Conservation (phyloP, 2,113 vertebrate species). For the Pleuronectes platessa region DNA sequence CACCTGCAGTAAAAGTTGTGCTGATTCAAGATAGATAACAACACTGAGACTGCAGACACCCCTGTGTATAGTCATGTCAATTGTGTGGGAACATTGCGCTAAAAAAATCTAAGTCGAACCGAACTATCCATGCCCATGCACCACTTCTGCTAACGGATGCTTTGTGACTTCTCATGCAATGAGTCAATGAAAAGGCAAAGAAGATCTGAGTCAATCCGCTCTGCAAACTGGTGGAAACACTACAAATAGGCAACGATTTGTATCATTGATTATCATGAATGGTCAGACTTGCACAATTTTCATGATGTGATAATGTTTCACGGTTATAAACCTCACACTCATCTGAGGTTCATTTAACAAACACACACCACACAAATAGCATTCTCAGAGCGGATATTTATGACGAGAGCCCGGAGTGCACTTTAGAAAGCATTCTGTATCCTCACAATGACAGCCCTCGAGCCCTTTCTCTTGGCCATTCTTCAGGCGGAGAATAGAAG, state of each 20-base stretch:
- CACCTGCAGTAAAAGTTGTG: neutral
- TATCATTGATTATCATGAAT: slow-evolving; percentile 31
- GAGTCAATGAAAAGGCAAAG: slow-evolving; percentile 1
- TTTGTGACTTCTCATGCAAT: slow-evolving; percentile 19
- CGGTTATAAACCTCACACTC: neutral
- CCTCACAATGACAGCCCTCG: slow-evolving; percentile 17
- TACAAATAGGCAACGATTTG: slow-evolving; percentile 1
- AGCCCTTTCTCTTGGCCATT: slow-evolving; percentile 3
- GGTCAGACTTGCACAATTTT: slow-evolving; percentile 4
- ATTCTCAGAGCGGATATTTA: neutral
- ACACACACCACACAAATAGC: neutral
- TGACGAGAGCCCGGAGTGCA: slow-evolving; percentile 12
- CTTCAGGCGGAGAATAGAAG: slow-evolving; percentile 32
- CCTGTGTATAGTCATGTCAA: neutral
- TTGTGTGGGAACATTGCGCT: neutral
- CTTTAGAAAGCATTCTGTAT: slow-evolving; percentile 30
- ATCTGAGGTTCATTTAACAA: neutral
- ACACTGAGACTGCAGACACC: too few relatives aligned
- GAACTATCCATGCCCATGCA: too few relatives aligned
- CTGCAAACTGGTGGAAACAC: slow-evolving; percentile 8
- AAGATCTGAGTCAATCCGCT: slow-evolving; percentile 27
- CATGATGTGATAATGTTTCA: slow-evolving; percentile 14
- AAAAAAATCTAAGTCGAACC: too few relatives aligned
- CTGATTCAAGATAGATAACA: neutral
- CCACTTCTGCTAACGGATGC: slow-evolving; percentile 14